A percentile compares a stretch with the other conserved stretches of the same genome.
Evolutionary conservation across 2,113 vertebrate species (phyloP).

Genomic region (Azemiops feae): DNA sequence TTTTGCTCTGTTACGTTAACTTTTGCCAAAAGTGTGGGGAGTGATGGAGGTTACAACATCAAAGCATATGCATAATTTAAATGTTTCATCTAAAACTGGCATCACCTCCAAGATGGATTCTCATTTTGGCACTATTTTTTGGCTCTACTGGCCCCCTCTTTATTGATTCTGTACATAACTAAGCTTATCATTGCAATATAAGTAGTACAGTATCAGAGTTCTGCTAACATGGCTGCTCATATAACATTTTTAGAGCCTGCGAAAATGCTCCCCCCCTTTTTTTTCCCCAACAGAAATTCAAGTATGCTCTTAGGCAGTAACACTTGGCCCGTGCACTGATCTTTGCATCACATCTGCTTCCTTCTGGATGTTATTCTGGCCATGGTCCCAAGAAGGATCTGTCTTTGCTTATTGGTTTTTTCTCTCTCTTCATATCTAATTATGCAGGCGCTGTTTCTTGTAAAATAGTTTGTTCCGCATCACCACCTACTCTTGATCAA

Average conservation of each 20-base stretch:
- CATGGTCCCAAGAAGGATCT: neutral
- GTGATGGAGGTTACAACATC: neutral
- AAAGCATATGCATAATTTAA: neutral
- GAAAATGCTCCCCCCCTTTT: neutral
- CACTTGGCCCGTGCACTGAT: neutral
- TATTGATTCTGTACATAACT: neutral
- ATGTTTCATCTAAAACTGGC: neutral
- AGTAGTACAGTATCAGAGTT: neutral
- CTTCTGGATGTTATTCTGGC: conserved; percentile 2
- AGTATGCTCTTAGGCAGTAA: neutral
- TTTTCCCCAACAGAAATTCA: neutral
- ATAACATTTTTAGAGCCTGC: neutral
- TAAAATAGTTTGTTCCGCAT: neutral
- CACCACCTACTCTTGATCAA: neutral
- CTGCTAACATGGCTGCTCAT: neutral
- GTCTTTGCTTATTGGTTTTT: neutral
- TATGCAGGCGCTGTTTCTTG: neutral
- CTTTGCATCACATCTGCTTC: neutral
- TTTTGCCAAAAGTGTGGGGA: neutral
- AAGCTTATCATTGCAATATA: neutral
- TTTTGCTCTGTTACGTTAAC: neutral
- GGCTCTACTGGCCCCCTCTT: neutral
- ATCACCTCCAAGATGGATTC: conserved; percentile 16
- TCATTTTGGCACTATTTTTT: neutral
- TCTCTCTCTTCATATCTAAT: neutral